Base-by-base conservation (phyloP, 2,888 invertebrate species). In the Fragum sueziense region DNA sequence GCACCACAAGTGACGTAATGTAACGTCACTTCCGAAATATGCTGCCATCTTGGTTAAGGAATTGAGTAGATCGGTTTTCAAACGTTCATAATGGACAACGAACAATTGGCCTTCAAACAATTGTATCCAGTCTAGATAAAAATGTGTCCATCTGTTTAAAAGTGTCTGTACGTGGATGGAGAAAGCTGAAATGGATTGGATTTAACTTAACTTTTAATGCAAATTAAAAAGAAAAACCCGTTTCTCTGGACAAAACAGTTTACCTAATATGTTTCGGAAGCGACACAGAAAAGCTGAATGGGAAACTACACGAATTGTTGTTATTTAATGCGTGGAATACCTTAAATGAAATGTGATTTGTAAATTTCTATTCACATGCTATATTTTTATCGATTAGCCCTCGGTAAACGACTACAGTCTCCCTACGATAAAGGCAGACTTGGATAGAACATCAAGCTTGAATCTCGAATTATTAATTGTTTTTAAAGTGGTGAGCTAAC, bases 141-240 rank as follows among this genome's bases (percentile, higher is more conserved):
- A 65, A 11, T 37, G 22, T 41, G 25, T 14, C 65, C 65, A 65
- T 25, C 25, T 65, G 7, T 25, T 7, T 11, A 25, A 22, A 20
- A 41, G 22, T 17, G 11, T 41, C 27, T 17, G 22, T 22, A 65
- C 41, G 41, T 65, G 65, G 3, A 6, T 20, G 2, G 22, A 27
- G n/a, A 65, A 65, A 14, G 65, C 65, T 65, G 65, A 7, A 65
- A 65, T n/a, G n/a, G n/a, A n/a, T n/a, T n/a, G n/a, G n/a, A n/a
- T n/a, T n/a, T n/a, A n/a, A n/a, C n/a, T n/a, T n/a, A n/a, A n/a
- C n/a, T n/a, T n/a, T n/a, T n/a, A n/a, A n/a, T n/a, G n/a, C n/a
- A n/a, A n/a, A n/a, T n/a, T n/a, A n/a, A n/a, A n/a, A n/a, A n/a
- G n/a, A n/a, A n/a, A n/a, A n/a, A n/a, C n/a, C n/a, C n/a, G n/a